Conservation (phyloP, 2,797 vertebrate species). For the Lutra lutra region DNA sequence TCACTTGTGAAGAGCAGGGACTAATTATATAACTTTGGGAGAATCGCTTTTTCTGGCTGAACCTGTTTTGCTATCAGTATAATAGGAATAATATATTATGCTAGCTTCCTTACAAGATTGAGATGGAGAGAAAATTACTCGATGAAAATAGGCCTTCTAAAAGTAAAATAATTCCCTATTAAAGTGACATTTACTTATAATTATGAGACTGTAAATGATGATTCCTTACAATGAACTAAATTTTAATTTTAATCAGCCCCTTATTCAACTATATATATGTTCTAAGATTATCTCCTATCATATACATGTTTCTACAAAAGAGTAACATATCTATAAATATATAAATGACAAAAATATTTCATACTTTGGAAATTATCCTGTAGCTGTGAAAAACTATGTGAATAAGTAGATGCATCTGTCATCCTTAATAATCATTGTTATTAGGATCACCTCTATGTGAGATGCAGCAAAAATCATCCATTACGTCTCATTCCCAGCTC, state of each 20-base stretch:
- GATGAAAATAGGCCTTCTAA: conserved; percentile 19
- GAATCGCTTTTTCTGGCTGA: background rate
- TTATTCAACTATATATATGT: background rate
- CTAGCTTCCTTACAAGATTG: background rate
- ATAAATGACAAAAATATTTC: conserved; percentile 19
- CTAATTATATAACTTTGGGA: background rate
- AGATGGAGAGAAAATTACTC: background rate
- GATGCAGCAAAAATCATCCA: background rate
- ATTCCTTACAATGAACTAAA: background rate
- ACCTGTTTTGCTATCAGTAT: conserved; percentile 16
- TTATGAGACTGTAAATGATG: background rate
- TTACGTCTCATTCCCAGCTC: background rate
- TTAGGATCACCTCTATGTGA: background rate
- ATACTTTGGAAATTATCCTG: background rate
- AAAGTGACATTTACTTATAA: conserved; percentile 4
- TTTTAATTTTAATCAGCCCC: conserved; percentile 24
- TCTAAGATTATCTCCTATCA: background rate
- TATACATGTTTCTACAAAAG: background rate
- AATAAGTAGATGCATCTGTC: background rate
- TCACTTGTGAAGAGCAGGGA: background rate
- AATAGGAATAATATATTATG: background rate
- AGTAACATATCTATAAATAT: background rate
- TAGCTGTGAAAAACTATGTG: background rate
- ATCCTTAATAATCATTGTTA: background rate
- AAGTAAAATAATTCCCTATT: conserved; percentile 13